Conservation (phyloP, 2,797 vertebrate species). For the Sphenopsis melanotis region DNA sequence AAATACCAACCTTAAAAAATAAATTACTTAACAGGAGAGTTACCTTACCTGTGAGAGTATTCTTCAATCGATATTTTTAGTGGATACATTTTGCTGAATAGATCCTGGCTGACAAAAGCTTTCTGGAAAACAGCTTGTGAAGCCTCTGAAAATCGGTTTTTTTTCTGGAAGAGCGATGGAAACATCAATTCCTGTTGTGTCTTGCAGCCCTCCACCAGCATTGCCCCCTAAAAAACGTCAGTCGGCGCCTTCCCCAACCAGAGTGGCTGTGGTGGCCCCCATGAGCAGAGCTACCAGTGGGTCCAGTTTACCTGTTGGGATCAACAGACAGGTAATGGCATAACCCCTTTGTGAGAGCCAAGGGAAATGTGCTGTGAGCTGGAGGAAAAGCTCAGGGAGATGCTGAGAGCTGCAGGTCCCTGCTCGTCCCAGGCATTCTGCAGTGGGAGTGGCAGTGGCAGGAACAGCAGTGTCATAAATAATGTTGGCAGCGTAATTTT, state of each 20-base stretch:
- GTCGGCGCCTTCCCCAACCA: slow-evolving; percentile 92
- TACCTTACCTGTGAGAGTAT: neutral
- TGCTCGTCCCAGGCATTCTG: neutral
- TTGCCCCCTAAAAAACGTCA: slow-evolving; percentile 95
- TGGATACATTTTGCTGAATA: neutral
- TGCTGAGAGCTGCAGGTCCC: neutral
- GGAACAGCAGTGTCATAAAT: neutral
- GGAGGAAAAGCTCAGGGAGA: neutral
- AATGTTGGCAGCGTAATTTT: neutral
- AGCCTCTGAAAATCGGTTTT: neutral
- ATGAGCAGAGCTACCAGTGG: slow-evolving; percentile 92
- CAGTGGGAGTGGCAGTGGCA: neutral
- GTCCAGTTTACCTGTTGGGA: slow-evolving; percentile 89
- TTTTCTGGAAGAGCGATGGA: neutral
- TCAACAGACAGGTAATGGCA: slow-evolving; percentile 86
- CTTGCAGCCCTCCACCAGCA: slow-evolving; percentile 84
- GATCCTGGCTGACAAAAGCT: neutral
- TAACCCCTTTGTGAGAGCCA: neutral
- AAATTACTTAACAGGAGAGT: neutral
- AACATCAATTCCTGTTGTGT: neutral
- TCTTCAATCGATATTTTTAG: neutral
- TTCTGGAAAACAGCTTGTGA: neutral
- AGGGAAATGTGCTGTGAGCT: neutral
- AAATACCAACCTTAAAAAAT: neutral
- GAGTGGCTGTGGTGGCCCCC: slow-evolving; percentile 93